Evolutionary conservation across 2,797 vertebrate genomes (phyloP), one percentile per base, ranked within the genome.

Genomic region (Amniataba percoides): DNA sequence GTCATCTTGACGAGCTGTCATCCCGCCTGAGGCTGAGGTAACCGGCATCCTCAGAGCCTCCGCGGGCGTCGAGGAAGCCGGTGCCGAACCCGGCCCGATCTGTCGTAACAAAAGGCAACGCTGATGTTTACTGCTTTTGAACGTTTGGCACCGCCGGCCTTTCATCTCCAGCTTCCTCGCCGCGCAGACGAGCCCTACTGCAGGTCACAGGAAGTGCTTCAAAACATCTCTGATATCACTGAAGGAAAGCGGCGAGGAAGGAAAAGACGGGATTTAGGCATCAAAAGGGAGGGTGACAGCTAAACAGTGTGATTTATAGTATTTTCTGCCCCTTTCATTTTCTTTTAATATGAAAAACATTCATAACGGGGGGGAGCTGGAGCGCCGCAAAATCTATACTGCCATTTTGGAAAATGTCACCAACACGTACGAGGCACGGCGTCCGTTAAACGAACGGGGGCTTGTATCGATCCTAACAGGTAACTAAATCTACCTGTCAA

Each of bases 401-500:
- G 86, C 82, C 78, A 78, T 84, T 84, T 83, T 80, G 79, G 77
- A 74, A 89, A 91, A 91, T 90, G 89, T 88, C 90, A 88, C 34
- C 74, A 3, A 52, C 77, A 49, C 58, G 46, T 51, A 63, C 65
- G 67, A 81, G 77, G 74, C 59, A 23, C 34, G 0, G 71, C 36
- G 27, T 83, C 75, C 25, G 84, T 88, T 87, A 85, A 72, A 68
- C 2, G 83, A 46, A 56, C 66, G 18, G 73, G 78, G 14, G 82
- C 85, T 25, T 6, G 81, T 82, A 93, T 93, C 65, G 89, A 93
- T 92, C 81, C 82, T 80, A 85, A 87, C 89, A 83, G 84, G 91
- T 92, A 91, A 91, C 91, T 93, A 93, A 91, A 93, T 93, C 88
- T 80, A 89, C 83, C 86, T 90, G 91, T 93, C 89, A 89, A 52